Conservation (phyloP, 1,140 invertebrate genomes). For the Drosophila cardini region DNA sequence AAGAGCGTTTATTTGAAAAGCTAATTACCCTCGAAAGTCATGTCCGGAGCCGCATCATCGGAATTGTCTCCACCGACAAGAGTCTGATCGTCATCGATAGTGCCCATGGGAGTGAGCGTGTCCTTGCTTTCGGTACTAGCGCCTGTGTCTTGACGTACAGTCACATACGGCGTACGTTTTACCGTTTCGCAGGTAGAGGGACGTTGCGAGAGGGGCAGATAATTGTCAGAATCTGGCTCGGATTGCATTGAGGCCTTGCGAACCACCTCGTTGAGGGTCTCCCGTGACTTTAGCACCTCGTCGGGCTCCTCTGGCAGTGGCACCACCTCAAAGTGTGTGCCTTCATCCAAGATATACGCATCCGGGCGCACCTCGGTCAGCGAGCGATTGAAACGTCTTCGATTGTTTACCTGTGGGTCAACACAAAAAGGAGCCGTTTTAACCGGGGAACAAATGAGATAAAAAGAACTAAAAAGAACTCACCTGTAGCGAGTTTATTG, state of each 20-base stretch:
- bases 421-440: neutral
- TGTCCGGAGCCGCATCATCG: conserved; percentile 78
- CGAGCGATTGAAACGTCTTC: conserved; percentile 87
- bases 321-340: conserved; percentile 86
- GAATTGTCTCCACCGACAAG: conserved; percentile 75
- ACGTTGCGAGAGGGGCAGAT: conserved; percentile 70
- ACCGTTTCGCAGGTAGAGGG: conserved; percentile 81
- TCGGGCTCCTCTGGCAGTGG: conserved; percentile 85
- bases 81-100: conserved; percentile 78
- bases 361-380: conserved; percentile 88
- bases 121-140: conserved; percentile 84
- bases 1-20: neutral
- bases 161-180: conserved; percentile 80
- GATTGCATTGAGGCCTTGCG: conserved; percentile 82
- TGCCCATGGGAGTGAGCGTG: conserved; percentile 79
- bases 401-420: conserved; percentile 71
- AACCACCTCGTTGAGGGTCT: conserved; percentile 75
- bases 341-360: conserved; percentile 86
- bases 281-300: conserved; percentile 80
- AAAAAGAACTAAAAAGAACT: conserved; percentile 30
- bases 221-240: conserved; percentile 84
- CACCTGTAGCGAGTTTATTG: conserved; percentile 76
- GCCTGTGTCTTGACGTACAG: conserved; percentile 82
- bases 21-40: conserved; percentile 80
- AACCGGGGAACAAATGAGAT: neutral